Percentiles rank a stretch among this genome's conserved stretches.
These are phyloP conservation scores for Excalfactoria chinensis DNA, from an alignment of 2,113 vertebrate species.

Conservation along the genomic window DNA sequence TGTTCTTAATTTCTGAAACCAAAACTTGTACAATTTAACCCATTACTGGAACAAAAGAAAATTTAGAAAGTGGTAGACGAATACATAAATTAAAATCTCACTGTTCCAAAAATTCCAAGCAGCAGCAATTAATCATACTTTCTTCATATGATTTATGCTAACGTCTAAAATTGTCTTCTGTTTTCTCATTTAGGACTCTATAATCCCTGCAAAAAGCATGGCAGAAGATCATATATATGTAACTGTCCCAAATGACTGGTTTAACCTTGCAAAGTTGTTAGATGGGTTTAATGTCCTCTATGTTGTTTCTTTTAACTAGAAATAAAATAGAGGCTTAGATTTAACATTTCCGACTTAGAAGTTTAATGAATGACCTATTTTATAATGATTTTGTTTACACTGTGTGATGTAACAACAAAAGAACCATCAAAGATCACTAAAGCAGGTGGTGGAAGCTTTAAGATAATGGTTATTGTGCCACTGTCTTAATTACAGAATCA, in stretches of 20 bases:
- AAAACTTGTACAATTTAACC: conserved; percentile 40
- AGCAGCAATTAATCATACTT: background rate
- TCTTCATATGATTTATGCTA: background rate
- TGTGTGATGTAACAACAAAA: background rate
- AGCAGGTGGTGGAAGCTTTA: background rate
- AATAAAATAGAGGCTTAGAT: background rate
- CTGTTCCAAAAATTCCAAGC: background rate
- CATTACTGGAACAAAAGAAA: background rate
- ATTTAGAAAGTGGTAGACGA: background rate
- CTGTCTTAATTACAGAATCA: no score
- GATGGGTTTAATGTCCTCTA: background rate
- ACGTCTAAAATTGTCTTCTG: background rate
- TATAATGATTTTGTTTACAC: background rate
- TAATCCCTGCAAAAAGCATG: background rate
- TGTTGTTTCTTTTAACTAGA: background rate
- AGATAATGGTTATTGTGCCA: background rate
- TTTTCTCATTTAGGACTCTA: background rate
- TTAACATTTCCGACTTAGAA: background rate
- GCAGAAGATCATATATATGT: background rate
- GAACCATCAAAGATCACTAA: background rate
- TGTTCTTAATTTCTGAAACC: conserved; percentile 20
- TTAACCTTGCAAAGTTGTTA: background rate
- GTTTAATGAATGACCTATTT: background rate
- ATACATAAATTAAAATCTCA: background rate
- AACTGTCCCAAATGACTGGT: background rate